Conservation (phyloP, 2,113 vertebrate genomes). For the Sebastes fasciatus region DNA sequence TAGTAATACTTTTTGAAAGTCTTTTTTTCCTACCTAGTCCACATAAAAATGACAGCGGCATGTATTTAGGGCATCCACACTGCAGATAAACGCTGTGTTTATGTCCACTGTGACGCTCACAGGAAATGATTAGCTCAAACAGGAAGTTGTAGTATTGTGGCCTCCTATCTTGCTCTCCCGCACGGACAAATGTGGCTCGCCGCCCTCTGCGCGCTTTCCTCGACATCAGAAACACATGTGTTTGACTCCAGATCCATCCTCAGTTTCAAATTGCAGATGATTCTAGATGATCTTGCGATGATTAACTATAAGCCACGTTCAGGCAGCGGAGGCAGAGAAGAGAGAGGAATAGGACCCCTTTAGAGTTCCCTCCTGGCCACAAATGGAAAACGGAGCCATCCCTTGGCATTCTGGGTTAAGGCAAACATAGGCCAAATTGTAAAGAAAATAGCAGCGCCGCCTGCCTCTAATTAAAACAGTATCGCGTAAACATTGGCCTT, state of each 20-base stretch:
- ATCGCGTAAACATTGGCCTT: conserved; percentile 83
- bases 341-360: conserved; percentile 37
- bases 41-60: not conserved
- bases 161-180: conserved; percentile 29
- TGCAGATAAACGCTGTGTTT: conserved; percentile 53
- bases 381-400: conserved; percentile 67
- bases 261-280: conserved; percentile 45
- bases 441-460: conserved; percentile 80
- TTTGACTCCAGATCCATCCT: conserved; percentile 29
- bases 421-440: conserved; percentile 79
- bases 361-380: conserved; percentile 47
- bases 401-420: conserved; percentile 68
- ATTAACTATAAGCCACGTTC: conserved; percentile 52
- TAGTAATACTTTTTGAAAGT: not conserved
- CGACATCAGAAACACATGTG: not conserved
- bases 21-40: not conserved
- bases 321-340: conserved; percentile 13
- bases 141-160: conserved; percentile 77
- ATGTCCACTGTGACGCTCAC: conserved; percentile 42
- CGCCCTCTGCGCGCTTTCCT: conserved; percentile 5
- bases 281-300: conserved; percentile 39
- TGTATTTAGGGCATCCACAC: conserved; percentile 20
- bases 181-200: conserved; percentile 22
- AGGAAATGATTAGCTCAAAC: conserved; percentile 68
- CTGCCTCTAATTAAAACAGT: conserved; percentile 85